Base-by-base conservation (phyloP, 2,113 vertebrate genomes). In the Arenaria interpres region DNA sequence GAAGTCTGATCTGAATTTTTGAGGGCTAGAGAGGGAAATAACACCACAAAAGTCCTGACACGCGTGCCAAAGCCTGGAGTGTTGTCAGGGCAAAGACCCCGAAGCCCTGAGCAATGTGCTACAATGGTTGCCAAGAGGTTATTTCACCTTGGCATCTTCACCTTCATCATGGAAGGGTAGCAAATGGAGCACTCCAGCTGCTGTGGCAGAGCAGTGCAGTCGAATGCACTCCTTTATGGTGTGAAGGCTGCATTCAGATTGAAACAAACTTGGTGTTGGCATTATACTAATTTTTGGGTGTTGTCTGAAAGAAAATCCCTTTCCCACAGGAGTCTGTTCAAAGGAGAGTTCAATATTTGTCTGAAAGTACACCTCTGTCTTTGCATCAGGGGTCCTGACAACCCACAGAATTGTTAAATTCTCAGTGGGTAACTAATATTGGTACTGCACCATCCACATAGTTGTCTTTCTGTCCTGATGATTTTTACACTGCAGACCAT, bases 1-100 rank as follows among this genome's bases (percentile, higher is more conserved):
- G 91, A 95, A 95, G 62, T 67, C 73, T 76, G 69, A 84, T 45
- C 27, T 59, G 14, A 69, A 59, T 92, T 92, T 92, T 72, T 69
- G 78, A 88, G 56, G 30, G 48, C 14, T 67, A 6, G 63, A 67
- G 41, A 85, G 62, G 37, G 81, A 51, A 88, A 37, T 82, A 78
- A 60, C 19, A 18, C 53, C 46, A 33, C 73, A 24, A 12, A 94
- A 96, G 76, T n/a, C 59, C 80, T 67, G 69, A 84, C 50, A 25
- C 0, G 0, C 71, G 45, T 92, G 68, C 60, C 24, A 60, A 39
- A 89, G 51, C 33, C 74, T 79, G 24, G 12, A 87, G 60, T 0
- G 0, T 30, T 90, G 32, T 85, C 45, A 60, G n/a, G 67, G 78
- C 35, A 54, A 74, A 84, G 33, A 28, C 41, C 21, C 4, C 0